Base-by-base conservation (phyloP, 2,888 invertebrate species). In the Sthenelais limicola region DNA sequence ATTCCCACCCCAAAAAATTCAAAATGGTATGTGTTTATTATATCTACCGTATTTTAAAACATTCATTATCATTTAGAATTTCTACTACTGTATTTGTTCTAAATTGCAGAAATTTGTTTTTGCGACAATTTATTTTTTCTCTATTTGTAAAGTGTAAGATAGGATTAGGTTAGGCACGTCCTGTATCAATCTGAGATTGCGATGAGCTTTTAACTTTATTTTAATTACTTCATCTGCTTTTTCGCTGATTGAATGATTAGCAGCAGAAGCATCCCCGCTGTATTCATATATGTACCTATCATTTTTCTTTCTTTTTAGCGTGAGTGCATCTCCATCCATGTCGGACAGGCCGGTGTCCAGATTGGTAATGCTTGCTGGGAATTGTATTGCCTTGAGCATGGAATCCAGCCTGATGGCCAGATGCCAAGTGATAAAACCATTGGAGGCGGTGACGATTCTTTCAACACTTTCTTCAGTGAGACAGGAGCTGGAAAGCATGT, bases 401-500 rank as follows among this genome's bases (percentile, higher is more conserved):
- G 68, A 3, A 68, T 68, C 49, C 68, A 68, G 47, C 68, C 68
- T 18, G 49, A 68, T 48, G 68, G 68, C 49, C 49, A 48, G 68
- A 49, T 68, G 48, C 47, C 49, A 3, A 49, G 68, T 30, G 68
- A 68, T 49, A 68, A 68, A 33, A 47, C 68, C n/a, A 68, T 68
- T n/a, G 49, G 48, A 21, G 66, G 66, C 33, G 66, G 66, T n/a
- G 68, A 68, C n/a, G 68, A 68, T 28, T 68, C 68, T 49, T 68
- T 68, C 32, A 68, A 68, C 68, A 68, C 68, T 32, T 68, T 68
- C 68, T 68, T 68, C 49, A 68, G 68, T 43, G 68, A 68, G 68
- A 68, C 68, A 18, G 47, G 48, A 5, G 47, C 68, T 26, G 68
- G 68, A 84, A 97, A 97, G 87, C 97, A 97, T 87, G 97, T 97